Conservation (phyloP, 2,888 invertebrate genomes). For the Halictus ligatus region DNA sequence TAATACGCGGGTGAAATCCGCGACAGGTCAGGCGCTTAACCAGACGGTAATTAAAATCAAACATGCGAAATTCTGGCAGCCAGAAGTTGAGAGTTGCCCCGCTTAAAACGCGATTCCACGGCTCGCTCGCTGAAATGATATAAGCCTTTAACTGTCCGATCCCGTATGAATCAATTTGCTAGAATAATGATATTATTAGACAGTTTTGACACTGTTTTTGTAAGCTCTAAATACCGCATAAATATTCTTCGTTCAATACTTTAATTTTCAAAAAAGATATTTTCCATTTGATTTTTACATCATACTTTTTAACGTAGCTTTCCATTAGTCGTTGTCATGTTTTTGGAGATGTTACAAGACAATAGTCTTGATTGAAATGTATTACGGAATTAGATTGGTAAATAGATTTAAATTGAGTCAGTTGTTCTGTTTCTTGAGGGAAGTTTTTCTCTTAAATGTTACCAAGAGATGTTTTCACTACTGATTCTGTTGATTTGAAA, state of each 20-base stretch:
- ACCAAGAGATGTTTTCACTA: too few relatives aligned
- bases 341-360: too few relatives aligned
- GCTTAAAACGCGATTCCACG: not conserved
- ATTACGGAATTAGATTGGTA: too few relatives aligned
- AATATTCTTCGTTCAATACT: not conserved
- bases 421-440: too few relatives aligned
- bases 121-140: not conserved
- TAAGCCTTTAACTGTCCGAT: not conserved
- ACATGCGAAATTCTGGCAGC: constrained; percentile 43
- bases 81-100: not conserved
- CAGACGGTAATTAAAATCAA: constrained; percentile 58
- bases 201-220: not conserved
- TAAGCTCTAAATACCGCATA: not conserved
- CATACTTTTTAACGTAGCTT: not conserved
- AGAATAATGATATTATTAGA: not conserved
- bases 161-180: not conserved
- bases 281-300: not conserved
- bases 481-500: too few relatives aligned
- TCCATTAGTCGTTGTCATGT: not conserved
- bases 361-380: too few relatives aligned
- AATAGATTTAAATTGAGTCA: too few relatives aligned
- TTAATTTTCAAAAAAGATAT: not conserved
- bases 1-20: constrained; percentile 40
- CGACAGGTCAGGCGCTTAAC: constrained; percentile 43
- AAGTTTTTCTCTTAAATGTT: too few relatives aligned